A percentile compares a stretch with the other conserved stretches of the same genome.
These are phyloP conservation scores for Melanotaenia pygmaea DNA, from an alignment of 2,797 vertebrate species.

Conservation along the genomic window DNA sequence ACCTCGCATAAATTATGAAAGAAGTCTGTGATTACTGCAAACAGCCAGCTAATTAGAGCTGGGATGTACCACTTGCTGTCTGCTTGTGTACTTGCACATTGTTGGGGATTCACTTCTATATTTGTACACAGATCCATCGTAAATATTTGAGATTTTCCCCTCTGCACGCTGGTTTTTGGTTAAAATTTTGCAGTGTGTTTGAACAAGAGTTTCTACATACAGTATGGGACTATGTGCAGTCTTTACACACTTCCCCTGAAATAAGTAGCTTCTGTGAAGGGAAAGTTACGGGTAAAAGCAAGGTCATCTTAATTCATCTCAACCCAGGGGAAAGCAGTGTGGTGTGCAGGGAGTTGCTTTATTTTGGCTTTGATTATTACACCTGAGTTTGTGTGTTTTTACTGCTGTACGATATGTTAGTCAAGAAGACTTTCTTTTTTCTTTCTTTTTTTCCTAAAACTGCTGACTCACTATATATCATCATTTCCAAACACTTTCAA, in stretches of 20 bases:
- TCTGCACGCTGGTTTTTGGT: not conserved
- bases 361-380: slow-evolving; percentile 22
- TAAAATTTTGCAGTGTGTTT: not conserved
- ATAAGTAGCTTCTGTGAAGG: slow-evolving; percentile 4
- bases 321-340: not conserved
- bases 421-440: too few species aligned
- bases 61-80: slow-evolving; percentile 44
- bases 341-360: slow-evolving; percentile 8
- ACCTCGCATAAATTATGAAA: slow-evolving; percentile 69
- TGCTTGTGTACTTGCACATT: slow-evolving; percentile 10
- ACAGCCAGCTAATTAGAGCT: slow-evolving; percentile 49
- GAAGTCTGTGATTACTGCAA: slow-evolving; percentile 68
- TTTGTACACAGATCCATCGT: slow-evolving; percentile 1
- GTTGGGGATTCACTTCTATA: slow-evolving; percentile 2
- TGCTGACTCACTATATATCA: too few species aligned
- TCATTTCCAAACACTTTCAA: too few species aligned
- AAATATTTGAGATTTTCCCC: not conserved
- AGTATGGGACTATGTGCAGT: too few species aligned
- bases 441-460: too few species aligned
- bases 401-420: not conserved
- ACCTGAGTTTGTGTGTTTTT: slow-evolving; percentile 11
- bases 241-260: not conserved
- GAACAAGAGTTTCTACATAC: too few species aligned
- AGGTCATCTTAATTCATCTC: slow-evolving; percentile 9
- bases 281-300: not conserved